Base-by-base conservation (phyloP, 92 coral and sea anemone genomes). In the Zoanthus solanderi region DNA sequence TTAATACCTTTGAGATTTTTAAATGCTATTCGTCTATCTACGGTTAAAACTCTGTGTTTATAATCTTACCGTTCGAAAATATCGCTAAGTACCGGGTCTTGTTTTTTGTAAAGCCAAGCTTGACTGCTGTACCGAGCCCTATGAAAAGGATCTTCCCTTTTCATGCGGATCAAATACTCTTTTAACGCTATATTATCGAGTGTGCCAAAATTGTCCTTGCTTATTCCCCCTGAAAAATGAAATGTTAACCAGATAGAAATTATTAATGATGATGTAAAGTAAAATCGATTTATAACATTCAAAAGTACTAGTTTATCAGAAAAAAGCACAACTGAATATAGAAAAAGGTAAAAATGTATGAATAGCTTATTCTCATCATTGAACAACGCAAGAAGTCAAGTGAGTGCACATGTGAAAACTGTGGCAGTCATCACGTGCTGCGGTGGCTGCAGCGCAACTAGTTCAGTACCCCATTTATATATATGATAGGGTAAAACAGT, bases 31-130 rank as follows among this genome's bases (percentile, higher is more conserved):
- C 42, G 23, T 63, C 1, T 16, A 63, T n/a, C 28, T n/a, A 17
- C 3, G 8, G 10, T 16, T n/a, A 63, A 18, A 17, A 7, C 30
- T 0, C 5, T 58, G n/a, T 12, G 65, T 58, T 58, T 18, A 69
- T 69, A 16, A 17, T 29, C 46, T 14, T 81, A 81, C 85, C 85
- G 10, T 65, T 81, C 85, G 65, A 61, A 81, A 23, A 81, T 66
- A 32, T 81, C 61, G 3, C 29, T 61, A 0, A 81, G 58, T 44
- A 81, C 7, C 12, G 85, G 74, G 57, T 81, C 85, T 0, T 81
- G 37, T 13, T 48, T 46, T 8, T 61, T 81, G 74, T 66, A 65
- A 31, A 81, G 60, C 85, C 85, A 81, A 13, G 85, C 65, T 65
- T 81, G 85, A 15, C 65, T 66, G 23, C 85, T 81, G 18, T 63